A percentile compares a stretch with the other conserved stretches of the same genome.
Evolutionary conservation across 2,797 vertebrate species (phyloP).

Genomic region (Synanceia verrucosa): DNA sequence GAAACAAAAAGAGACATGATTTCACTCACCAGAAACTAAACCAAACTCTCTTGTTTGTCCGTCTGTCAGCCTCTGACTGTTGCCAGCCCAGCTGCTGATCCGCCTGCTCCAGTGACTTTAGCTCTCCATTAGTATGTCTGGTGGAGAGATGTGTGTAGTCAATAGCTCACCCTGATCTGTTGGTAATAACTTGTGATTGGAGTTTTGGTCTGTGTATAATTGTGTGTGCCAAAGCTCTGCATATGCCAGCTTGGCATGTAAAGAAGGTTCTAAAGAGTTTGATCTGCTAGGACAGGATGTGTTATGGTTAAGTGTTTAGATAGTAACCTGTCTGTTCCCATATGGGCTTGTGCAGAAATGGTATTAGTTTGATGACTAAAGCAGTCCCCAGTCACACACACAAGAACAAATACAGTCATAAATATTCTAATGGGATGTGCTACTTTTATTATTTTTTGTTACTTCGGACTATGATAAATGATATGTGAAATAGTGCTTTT

Average conservation of each 20-base stretch:
- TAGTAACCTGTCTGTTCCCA: conserved; percentile 31
- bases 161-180: conserved; percentile 55
- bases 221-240: conserved; percentile 30
- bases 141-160: conserved; percentile 47
- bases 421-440: conserved; percentile 15
- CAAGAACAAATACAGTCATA: neutral
- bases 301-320: conserved; percentile 42
- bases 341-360: neutral
- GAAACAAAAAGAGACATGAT: conserved; percentile 32
- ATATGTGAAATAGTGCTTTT: conserved; percentile 20
- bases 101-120: conserved; percentile 45
- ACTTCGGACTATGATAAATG: conserved; percentile 38
- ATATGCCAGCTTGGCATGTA: conserved; percentile 45
- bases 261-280: conserved; percentile 45
- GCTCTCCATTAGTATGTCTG: conserved; percentile 55
- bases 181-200: conserved; percentile 44
- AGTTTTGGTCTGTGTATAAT: conserved; percentile 20
- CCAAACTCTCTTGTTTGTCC: conserved; percentile 20
- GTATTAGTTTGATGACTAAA: conserved; percentile 14
- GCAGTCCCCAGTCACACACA: neutral
- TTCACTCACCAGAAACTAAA: conserved; percentile 29
- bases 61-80: conserved; percentile 39
- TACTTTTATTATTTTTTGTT: conserved; percentile 30
- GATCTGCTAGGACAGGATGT: conserved; percentile 48
- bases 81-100: conserved; percentile 60